These are phyloP conservation scores for Zaprionus lachaisei DNA, from an alignment of 1,140 invertebrate species.

Conservation along the genomic window DNA sequence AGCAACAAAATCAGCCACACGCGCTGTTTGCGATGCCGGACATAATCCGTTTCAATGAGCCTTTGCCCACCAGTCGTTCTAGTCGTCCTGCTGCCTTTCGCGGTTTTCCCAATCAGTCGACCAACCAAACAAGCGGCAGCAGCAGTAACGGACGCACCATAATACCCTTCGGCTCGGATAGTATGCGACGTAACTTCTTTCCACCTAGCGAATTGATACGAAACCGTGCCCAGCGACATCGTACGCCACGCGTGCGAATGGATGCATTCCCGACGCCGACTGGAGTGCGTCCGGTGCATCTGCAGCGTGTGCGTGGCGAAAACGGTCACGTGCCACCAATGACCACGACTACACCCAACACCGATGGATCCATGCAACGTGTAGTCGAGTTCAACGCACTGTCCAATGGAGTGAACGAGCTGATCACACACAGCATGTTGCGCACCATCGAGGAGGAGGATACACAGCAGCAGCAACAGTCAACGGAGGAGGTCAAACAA, in stretches of 20 bases:
- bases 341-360: too few species aligned
- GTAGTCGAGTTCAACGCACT: constrained; percentile 23
- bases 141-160: constrained; percentile 8
- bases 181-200: constrained; percentile 20
- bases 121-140: background rate
- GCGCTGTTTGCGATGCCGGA: constrained; percentile 10
- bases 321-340: background rate
- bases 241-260: constrained; percentile 22
- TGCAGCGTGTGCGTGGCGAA: constrained; percentile 23
- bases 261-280: constrained; percentile 5
- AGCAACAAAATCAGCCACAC: constrained; percentile 1
- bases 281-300: constrained; percentile 17
- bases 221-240: constrained; percentile 20
- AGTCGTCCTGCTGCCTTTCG: constrained; percentile 16
- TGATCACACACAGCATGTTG: constrained; percentile 14
- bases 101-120: constrained; percentile 11
- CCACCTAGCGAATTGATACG: constrained; percentile 9
- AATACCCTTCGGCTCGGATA: constrained; percentile 20
- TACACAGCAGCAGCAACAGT: constrained; percentile 4
- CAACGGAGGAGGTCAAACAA: constrained; percentile 9
- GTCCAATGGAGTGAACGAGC: constrained; percentile 4
- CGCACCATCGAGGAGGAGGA: constrained; percentile 43
- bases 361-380: background rate
- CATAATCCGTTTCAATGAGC: constrained; percentile 34
- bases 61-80: constrained; percentile 26